Percentiles rank a stretch among this genome's conserved stretches.
phyloP scores from a whole-genome alignment of 2,888 invertebrate genomes.

The Diabrotica balteata region DNA sequence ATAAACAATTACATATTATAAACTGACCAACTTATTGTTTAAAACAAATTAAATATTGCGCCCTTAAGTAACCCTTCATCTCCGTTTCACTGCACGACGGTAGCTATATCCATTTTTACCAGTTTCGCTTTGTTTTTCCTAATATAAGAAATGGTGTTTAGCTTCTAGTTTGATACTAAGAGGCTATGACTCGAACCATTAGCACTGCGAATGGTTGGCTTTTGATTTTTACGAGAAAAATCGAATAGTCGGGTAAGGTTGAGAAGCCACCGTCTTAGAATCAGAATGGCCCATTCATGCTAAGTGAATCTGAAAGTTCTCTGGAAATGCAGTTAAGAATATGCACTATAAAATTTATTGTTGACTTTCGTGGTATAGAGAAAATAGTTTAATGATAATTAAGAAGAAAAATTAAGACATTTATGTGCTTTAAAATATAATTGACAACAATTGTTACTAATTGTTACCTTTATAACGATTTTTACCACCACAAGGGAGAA shows the following conservation, averaged over 20 bases:
- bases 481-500: too few species aligned
- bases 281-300: constrained; percentile 24
- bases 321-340: neutral
- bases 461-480: too few species aligned
- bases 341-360: constrained; percentile 6
- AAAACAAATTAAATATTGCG: too few species aligned
- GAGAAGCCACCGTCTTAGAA: constrained; percentile 20
- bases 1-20: too few species aligned
- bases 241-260: constrained; percentile 16
- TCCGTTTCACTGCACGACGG: neutral
- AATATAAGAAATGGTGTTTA: constrained; percentile 19
- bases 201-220: constrained; percentile 24
- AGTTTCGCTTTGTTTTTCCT: constrained; percentile 18
- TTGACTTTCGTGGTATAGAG: too few species aligned
- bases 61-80: neutral
- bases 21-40: too few species aligned
- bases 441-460: too few species aligned
- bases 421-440: too few species aligned
- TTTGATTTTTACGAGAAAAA: constrained; percentile 27
- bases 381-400: too few species aligned
- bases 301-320: constrained; percentile 12
- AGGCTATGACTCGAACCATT: constrained; percentile 26
- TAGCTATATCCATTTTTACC: constrained; percentile 15
- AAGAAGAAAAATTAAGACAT: too few species aligned
- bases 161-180: constrained; percentile 14